Evolutionary conservation across 2,113 vertebrate genomes (phyloP).

Genomic region (Brachirus orientalis): DNA sequence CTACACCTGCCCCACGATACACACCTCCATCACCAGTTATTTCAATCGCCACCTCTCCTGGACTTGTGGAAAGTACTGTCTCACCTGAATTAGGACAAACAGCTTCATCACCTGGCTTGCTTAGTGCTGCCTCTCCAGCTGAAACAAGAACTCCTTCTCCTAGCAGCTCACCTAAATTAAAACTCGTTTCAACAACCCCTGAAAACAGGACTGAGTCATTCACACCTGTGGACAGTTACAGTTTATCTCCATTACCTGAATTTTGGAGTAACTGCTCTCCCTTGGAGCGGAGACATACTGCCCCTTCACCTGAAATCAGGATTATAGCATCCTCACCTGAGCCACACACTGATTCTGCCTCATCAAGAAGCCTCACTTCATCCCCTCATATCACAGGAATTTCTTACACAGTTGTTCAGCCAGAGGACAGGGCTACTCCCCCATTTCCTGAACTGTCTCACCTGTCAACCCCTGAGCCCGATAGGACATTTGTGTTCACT

Average conservation of each 20-base stretch:
- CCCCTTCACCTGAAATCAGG: constrained; percentile 73
- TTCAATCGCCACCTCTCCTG: constrained; percentile 52
- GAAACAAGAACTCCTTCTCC: constrained; percentile 56
- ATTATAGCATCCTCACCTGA: constrained; percentile 71
- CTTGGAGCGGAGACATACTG: constrained; percentile 42
- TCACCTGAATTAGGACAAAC: constrained; percentile 43
- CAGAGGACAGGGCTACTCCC: constrained; percentile 44
- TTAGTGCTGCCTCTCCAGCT: constrained; percentile 20
- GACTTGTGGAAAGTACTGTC: constrained; percentile 10
- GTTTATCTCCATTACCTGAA: constrained; percentile 62
- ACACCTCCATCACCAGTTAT: constrained; percentile 63
- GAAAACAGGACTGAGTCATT: constrained; percentile 21
- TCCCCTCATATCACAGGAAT: constrained; percentile 69
- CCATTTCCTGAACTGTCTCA: constrained; percentile 54
- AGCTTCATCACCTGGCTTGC: constrained; percentile 35
- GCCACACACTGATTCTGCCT: constrained; percentile 9
- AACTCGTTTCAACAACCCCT: constrained; percentile 22
- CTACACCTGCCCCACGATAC: constrained; percentile 54
- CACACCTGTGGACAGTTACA: constrained; percentile 46
- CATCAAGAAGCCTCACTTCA: constrained; percentile 46
- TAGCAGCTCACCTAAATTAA: constrained; percentile 19
- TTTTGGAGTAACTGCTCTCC: constrained; percentile 30
- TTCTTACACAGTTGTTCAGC: constrained; percentile 64
- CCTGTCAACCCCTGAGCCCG: constrained; percentile 38
- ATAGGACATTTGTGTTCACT: constrained; percentile 34